These are phyloP conservation scores for Tipula vernalis DNA, from an alignment of 2,888 invertebrate genomes.

Conservation along the genomic window DNA sequence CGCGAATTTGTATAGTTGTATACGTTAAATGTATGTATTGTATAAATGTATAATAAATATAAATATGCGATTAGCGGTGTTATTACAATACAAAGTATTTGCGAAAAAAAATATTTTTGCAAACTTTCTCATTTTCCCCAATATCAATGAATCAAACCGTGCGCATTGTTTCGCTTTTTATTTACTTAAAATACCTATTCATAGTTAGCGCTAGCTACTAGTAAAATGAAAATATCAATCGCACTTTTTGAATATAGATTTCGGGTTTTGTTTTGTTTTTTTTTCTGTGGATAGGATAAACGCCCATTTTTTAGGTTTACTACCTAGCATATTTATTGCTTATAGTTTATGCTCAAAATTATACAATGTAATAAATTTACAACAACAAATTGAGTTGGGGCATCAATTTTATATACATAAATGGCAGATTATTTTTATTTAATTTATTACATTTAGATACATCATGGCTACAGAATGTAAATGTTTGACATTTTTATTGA, in stretches of 20 bases:
- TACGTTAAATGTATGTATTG: not conserved
- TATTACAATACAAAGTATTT: not conserved
- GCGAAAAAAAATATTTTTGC: not conserved
- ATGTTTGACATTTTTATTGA: too few species aligned
- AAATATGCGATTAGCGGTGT: not conserved
- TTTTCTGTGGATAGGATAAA: not conserved
- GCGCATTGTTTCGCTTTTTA: not conserved
- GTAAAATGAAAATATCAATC: not conserved
- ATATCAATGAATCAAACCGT: not conserved
- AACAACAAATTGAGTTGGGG: not conserved
- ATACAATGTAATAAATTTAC: not conserved
- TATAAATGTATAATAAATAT: not conserved
- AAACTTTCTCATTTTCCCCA: not conserved
- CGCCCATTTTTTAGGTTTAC: not conserved
- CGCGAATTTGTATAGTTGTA: not conserved
- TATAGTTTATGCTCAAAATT: not conserved
- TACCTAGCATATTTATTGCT: not conserved
- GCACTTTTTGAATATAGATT: not conserved
- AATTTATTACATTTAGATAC: too few species aligned
- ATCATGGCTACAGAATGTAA: too few species aligned
- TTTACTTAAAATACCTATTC: not conserved
- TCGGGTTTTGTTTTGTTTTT: not conserved
- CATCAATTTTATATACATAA: not conserved
- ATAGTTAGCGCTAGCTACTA: not conserved
- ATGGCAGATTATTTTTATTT: too few species aligned